Conservation (phyloP, 1,140 invertebrate genomes). For the Eubasilissa regina region DNA sequence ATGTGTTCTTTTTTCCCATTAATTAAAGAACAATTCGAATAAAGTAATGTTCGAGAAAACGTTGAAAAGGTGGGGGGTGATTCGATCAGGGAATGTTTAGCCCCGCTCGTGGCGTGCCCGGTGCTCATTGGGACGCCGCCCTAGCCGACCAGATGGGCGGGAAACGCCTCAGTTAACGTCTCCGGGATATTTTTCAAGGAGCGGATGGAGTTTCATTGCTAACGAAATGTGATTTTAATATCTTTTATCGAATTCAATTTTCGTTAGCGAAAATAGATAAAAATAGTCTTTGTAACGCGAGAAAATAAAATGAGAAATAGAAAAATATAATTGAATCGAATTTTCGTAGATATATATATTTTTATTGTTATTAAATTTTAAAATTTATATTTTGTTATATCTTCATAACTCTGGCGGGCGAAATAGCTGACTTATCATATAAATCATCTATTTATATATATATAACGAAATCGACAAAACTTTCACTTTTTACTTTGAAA, state of each 20-base stretch:
- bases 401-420: too few species aligned
- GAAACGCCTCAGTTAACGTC: background rate
- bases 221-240: constrained; percentile 29
- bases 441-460: too few species aligned
- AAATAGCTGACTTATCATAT: too few species aligned
- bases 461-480: too few species aligned
- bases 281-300: too few species aligned
- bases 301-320: too few species aligned
- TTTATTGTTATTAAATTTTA: too few species aligned
- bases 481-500: too few species aligned
- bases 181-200: constrained; percentile 8
- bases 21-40: background rate
- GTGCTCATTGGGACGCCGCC: background rate
- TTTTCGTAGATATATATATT: too few species aligned
- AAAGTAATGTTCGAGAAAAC: constrained; percentile 9
- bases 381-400: too few species aligned
- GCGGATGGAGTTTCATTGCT: constrained; percentile 2
- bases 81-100: constrained; percentile 1
- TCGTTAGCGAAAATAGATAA: too few species aligned
- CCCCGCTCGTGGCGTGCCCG: background rate
- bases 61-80: background rate
- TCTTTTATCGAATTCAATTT: background rate
- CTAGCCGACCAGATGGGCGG: background rate
- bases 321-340: too few species aligned
- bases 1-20: background rate